Conservation (phyloP, 2,888 invertebrate species). For the Campopleginae sp. region DNA sequence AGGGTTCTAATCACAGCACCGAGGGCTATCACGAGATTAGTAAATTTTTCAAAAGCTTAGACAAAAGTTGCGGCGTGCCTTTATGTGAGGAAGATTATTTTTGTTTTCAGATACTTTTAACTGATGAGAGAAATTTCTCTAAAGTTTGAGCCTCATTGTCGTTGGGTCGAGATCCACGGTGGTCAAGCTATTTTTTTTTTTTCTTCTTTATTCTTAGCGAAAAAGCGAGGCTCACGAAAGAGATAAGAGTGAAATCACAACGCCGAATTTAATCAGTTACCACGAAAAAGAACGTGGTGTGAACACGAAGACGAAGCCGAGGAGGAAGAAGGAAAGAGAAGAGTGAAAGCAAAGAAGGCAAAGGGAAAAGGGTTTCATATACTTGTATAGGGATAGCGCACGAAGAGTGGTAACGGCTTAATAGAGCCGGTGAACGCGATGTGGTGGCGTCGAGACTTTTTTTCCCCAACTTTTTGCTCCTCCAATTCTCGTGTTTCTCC, state of each 20-base stretch:
- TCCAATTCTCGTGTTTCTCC: conserved; percentile 15
- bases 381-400: conserved; percentile 23
- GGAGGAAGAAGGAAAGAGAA: conserved; percentile 1
- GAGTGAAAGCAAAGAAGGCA: conserved; percentile 26
- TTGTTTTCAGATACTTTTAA: neutral
- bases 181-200: neutral
- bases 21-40: conserved; percentile 73
- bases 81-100: neutral
- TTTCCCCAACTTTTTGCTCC: neutral
- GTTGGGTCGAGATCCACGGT: conserved; percentile 50
- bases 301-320: conserved; percentile 21
- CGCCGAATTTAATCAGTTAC: conserved; percentile 67
- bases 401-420: conserved; percentile 68
- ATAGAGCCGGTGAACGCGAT: conserved; percentile 60
- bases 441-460: conserved; percentile 31
- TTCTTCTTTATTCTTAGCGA: neutral
- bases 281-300: conserved; percentile 52
- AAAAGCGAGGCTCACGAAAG: neutral
- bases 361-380: conserved; percentile 29
- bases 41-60: conserved; percentile 57
- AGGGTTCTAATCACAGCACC: conserved; percentile 71
- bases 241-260: conserved; percentile 24
- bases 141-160: conserved; percentile 41
- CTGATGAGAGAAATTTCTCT: neutral
- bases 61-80: conserved; percentile 44